phyloP scores from a whole-genome alignment of 1,140 invertebrate species.

The Monomorium pharaonis region DNA sequence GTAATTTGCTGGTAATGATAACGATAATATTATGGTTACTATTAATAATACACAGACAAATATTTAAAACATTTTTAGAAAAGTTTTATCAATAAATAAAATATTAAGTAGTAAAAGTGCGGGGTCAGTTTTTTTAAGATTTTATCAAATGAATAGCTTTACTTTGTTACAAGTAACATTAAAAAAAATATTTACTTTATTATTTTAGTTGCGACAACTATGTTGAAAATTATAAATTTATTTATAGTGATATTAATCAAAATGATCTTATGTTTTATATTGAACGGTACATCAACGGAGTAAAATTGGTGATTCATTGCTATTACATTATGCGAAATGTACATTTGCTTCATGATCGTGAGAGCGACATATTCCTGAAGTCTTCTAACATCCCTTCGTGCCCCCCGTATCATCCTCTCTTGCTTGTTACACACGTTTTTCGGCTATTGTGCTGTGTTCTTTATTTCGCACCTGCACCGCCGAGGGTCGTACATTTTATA shows the following conservation, averaged over 20 bases:
- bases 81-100: background rate
- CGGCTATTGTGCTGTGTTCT: background rate
- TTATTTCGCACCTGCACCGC: slow-evolving; percentile 4
- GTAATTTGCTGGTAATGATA: background rate
- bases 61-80: background rate
- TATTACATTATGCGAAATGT: background rate
- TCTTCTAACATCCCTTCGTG: background rate
- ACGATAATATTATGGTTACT: background rate
- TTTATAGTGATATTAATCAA: background rate
- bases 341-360: slow-evolving; percentile 17
- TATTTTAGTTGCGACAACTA: background rate
- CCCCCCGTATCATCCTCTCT: background rate
- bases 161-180: background rate
- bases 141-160: background rate
- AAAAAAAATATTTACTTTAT: background rate
- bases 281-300: background rate
- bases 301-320: background rate
- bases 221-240: background rate
- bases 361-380: slow-evolving; percentile 2
- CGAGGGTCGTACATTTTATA: background rate
- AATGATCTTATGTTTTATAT: background rate
- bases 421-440: background rate
- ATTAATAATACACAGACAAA: background rate
- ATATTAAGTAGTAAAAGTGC: background rate
- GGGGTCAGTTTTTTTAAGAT: background rate